Conservation (phyloP, 2,113 vertebrate species). For the Mungos mungo region DNA sequence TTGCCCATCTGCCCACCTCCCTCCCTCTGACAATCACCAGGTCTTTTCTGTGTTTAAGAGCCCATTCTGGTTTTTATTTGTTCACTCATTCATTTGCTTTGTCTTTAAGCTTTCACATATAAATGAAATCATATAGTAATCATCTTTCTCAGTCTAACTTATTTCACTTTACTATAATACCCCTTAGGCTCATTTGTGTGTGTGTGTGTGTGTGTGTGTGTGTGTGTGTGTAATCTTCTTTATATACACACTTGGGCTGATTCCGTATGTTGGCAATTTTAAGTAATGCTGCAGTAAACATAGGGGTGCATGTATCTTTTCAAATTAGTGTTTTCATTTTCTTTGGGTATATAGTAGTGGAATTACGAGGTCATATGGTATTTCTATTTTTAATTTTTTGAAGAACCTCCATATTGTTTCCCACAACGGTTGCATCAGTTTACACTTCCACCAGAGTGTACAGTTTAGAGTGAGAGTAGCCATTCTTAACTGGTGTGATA, state of each 20-base stretch:
- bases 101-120: not conserved
- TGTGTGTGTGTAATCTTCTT: too few species aligned
- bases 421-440: not conserved
- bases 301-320: not conserved
- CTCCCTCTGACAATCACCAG: not conserved
- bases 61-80: too few species aligned
- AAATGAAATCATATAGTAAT: not conserved
- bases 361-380: not conserved
- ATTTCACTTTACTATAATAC: not conserved
- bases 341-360: not conserved
- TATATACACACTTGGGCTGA: not conserved
- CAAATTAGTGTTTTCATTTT: not conserved
- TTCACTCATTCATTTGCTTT: not conserved
- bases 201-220: too few species aligned
- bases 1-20: not conserved
- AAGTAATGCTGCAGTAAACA: not conserved
- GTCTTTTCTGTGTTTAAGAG: not conserved
- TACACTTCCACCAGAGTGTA: not conserved
- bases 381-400: not conserved
- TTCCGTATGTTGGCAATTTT: not conserved
- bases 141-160: not conserved
- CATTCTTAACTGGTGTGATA: not conserved
- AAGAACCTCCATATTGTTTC: not conserved
- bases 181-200: too few species aligned
- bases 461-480: not conserved